These are phyloP conservation scores for Cylloceria caligata DNA, from an alignment of 2,888 invertebrate species.

Conservation along the genomic window DNA sequence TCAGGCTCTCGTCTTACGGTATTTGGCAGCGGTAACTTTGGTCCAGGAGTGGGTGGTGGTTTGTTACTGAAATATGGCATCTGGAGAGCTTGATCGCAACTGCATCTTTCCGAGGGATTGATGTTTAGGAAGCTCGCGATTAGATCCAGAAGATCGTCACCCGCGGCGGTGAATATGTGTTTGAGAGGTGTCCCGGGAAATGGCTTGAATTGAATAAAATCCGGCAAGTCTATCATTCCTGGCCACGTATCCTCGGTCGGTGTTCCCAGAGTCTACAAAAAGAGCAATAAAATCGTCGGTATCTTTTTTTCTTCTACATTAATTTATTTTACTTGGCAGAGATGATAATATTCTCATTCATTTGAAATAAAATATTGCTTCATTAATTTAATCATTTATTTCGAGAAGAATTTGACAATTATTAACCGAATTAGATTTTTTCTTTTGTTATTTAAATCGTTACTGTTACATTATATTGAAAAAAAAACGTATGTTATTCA, in stretches of 20 bases:
- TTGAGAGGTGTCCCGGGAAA: constrained; percentile 93
- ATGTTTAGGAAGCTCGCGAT: constrained; percentile 91
- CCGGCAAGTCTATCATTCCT: constrained; percentile 91
- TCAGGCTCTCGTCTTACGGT: constrained; percentile 87
- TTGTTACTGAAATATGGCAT: constrained; percentile 97
- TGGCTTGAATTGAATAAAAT: constrained; percentile 96
- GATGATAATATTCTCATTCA: background rate
- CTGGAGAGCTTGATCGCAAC: constrained; percentile 93
- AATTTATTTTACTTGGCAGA: background rate
- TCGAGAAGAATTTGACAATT: too few species aligned
- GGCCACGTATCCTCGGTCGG: constrained; percentile 98
- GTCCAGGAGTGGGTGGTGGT: constrained; percentile 94
- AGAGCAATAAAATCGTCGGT: background rate
- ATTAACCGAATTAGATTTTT: too few species aligned
- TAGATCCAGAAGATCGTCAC: constrained; percentile 94
- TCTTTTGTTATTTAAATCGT: too few species aligned
- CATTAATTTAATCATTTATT: too few species aligned
- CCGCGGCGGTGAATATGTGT: constrained; percentile 97
- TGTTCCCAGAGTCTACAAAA: constrained; percentile 91
- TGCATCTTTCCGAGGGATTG: constrained; percentile 93
- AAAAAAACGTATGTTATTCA: too few species aligned
- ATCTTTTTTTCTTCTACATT: background rate
- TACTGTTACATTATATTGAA: too few species aligned
- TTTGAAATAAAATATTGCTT: background rate
- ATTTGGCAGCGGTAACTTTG: constrained; percentile 92